Conservation (phyloP, 2,797 vertebrate genomes). For the Hippopotamyrus pictus region DNA sequence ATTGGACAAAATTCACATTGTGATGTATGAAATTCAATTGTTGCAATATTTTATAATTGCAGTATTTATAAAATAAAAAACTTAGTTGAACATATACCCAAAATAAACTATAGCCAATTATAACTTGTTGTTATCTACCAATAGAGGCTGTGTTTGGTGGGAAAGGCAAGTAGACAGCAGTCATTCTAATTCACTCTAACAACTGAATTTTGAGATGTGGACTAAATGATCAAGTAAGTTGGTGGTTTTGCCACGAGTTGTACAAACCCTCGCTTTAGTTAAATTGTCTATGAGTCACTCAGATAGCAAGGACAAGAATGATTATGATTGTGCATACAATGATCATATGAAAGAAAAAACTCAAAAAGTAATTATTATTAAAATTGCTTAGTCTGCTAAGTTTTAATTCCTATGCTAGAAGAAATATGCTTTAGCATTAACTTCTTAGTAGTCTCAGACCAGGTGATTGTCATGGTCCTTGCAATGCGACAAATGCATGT, state of each 20-base stretch:
- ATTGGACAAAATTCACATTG: not conserved
- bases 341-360: not conserved
- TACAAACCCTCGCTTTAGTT: not conserved
- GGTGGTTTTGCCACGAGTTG: not conserved
- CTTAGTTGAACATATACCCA: not conserved
- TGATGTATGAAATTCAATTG: not conserved
- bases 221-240: not conserved
- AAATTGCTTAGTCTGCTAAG: not conserved
- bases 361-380: not conserved
- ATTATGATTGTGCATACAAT: not conserved
- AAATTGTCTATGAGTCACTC: not conserved
- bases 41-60: not conserved
- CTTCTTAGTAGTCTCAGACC: not conserved
- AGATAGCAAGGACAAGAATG: not conserved
- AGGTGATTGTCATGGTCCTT: not conserved
- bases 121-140: not conserved
- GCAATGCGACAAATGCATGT: not conserved
- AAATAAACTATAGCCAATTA: not conserved
- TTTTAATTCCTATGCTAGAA: not conserved
- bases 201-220: not conserved
- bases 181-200: not conserved
- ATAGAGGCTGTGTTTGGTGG: not conserved
- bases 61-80: not conserved
- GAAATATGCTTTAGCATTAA: not conserved
- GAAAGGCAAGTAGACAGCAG: not conserved